Conservation (phyloP, 2,113 vertebrate species). For the Aegypius monachus region DNA sequence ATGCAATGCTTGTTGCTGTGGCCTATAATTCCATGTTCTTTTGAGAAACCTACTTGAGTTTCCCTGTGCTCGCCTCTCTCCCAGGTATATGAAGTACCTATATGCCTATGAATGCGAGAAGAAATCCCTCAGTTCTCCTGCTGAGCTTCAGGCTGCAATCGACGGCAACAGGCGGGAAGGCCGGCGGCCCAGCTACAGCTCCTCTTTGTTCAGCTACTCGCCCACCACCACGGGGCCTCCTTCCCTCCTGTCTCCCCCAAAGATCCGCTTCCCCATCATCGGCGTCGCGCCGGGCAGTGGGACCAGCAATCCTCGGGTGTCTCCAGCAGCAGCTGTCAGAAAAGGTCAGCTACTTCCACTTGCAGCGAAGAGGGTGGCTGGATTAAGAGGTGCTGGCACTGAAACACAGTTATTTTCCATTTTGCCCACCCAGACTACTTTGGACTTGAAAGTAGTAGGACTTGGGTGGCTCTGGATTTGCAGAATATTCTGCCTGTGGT, state of each 20-base stretch:
- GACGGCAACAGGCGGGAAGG: constrained; percentile 95
- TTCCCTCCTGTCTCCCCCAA: constrained; percentile 77
- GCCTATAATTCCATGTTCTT: not conserved
- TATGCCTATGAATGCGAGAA: constrained; percentile 97
- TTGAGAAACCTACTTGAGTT: not conserved
- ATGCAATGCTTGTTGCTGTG: not conserved
- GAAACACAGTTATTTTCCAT: not conserved
- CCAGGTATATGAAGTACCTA: constrained; percentile 93
- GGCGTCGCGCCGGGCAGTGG: constrained; percentile 69
- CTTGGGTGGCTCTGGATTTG: not conserved
- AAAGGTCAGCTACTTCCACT: constrained; percentile 74
- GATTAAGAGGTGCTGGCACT: not conserved
- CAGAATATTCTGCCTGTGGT: not conserved
- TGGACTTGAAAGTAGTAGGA: not conserved
- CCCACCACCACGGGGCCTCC: constrained; percentile 49
- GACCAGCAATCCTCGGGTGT: constrained; percentile 73
- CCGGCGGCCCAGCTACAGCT: constrained; percentile 92
- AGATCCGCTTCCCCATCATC: constrained; percentile 83
- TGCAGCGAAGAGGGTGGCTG: not conserved
- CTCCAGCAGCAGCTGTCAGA: constrained; percentile 78
- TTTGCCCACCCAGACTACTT: not conserved
- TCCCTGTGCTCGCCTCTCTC: not conserved
- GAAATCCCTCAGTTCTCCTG: constrained; percentile 92
- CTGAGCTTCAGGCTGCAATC: constrained; percentile 93
- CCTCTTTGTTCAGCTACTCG: constrained; percentile 87